Conservation (phyloP, 2,888 invertebrate species). For the Heliconius ethilla region DNA sequence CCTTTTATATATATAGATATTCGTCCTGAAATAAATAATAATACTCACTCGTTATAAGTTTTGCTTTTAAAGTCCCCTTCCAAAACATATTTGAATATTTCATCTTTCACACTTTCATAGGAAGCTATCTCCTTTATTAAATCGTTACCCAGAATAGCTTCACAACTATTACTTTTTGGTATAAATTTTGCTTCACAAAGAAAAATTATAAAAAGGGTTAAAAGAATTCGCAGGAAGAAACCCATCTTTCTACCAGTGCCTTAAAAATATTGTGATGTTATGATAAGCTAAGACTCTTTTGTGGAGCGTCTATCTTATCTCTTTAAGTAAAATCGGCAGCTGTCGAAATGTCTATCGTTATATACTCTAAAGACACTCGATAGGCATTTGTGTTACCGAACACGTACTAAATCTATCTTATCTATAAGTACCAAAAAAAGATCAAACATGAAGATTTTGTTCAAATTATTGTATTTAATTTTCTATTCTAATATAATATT, state of each 20-base stretch:
- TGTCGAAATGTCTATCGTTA: conserved; percentile 53
- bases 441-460: neutral
- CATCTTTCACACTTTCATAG: conserved; percentile 75
- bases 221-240: conserved; percentile 50
- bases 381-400: conserved; percentile 47
- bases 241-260: conserved; percentile 56
- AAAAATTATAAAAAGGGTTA: conserved; percentile 54
- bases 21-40: neutral
- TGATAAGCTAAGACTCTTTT: conserved; percentile 53
- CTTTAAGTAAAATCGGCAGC: conserved; percentile 45
- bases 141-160: conserved; percentile 64
- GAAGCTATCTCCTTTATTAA: conserved; percentile 83
- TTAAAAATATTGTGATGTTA: conserved; percentile 52
- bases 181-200: conserved; percentile 58
- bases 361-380: conserved; percentile 50
- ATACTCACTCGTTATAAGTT: conserved; percentile 79
- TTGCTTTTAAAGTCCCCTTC: conserved; percentile 80
- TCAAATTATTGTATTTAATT: neutral
- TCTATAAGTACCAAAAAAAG: neutral
- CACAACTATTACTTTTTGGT: conserved; percentile 59
- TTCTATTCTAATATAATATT: too few species aligned
- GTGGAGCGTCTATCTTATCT: conserved; percentile 56
- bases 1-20: too few species aligned
- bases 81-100: conserved; percentile 77
- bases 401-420: conserved; percentile 15